Evolutionary conservation across 2,888 invertebrate species (phyloP).

Genomic region (Dione vanillae): DNA sequence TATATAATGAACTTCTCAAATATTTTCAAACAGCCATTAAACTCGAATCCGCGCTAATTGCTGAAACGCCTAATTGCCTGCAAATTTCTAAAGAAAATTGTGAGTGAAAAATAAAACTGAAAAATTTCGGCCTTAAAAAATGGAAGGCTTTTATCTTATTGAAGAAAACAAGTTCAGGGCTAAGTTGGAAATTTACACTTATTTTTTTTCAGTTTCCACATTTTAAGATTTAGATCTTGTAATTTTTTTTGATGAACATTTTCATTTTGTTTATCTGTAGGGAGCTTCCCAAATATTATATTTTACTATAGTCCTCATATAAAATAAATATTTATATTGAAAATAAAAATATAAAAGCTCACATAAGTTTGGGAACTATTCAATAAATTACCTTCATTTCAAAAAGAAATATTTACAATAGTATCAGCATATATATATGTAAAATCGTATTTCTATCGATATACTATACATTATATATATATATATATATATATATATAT

Average conservation of each 20-base stretch:
- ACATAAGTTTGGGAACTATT: no score
- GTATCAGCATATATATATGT: no score
- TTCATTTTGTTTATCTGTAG: neutral
- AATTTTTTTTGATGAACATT: no score
- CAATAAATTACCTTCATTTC: no score
- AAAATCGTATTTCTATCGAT: no score
- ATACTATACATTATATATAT: no score
- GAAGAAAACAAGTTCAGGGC: slow-evolving; percentile 15
- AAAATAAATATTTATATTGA: no score
- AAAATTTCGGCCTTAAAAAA: slow-evolving; percentile 5
- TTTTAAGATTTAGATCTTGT: neutral
- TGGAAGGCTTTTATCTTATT: neutral
- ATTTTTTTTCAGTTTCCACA: neutral
- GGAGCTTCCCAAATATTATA: no score
- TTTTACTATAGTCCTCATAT: no score
- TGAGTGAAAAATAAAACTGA: slow-evolving; percentile 23
- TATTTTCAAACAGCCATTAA: slow-evolving; percentile 23
- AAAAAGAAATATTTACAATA: no score
- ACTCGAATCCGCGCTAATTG: slow-evolving; percentile 21
- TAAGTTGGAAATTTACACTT: neutral
- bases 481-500: no score
- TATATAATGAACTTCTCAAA: slow-evolving; percentile 18
- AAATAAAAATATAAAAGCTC: no score
- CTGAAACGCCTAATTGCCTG: slow-evolving; percentile 24
- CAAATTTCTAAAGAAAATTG: slow-evolving; percentile 23